Conservation (phyloP, 1,140 invertebrate species). For the Lerema accius region DNA sequence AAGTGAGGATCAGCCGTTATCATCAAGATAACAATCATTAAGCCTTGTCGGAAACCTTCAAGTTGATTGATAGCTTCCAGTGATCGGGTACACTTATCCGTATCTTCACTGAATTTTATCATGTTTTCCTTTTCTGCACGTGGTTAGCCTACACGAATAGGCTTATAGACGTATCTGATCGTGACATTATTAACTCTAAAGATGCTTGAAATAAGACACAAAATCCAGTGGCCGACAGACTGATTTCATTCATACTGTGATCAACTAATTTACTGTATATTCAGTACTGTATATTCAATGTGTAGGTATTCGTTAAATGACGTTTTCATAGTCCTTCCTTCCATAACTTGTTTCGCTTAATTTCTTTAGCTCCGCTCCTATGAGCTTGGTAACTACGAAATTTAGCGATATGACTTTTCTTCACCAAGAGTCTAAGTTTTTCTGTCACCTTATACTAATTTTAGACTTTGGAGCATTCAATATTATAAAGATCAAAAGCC, state of each 20-base stretch:
- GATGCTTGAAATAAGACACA: not conserved
- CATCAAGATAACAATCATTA: slow-evolving; percentile 3
- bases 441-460: too few relatives aligned
- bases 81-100: not conserved
- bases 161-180: not conserved
- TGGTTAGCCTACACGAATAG: not conserved
- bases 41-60: not conserved
- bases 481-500: too few relatives aligned
- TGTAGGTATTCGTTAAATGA: too few relatives aligned
- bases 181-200: not conserved
- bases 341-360: not conserved
- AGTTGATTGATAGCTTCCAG: slow-evolving; percentile 1
- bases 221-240: not conserved
- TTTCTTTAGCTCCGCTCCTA: not conserved
- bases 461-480: too few relatives aligned
- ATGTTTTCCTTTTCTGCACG: not conserved
- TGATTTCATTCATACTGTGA: too few relatives aligned
- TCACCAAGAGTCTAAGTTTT: too few relatives aligned
- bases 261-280: too few relatives aligned
- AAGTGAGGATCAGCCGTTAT: not conserved
- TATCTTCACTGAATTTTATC: not conserved
- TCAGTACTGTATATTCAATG: too few relatives aligned
- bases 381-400: too few relatives aligned
- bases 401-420: too few relatives aligned
- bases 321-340: too few relatives aligned